Evolutionary conservation across 1,140 invertebrate species (phyloP).

Genomic region (Onthophagus taurus): DNA sequence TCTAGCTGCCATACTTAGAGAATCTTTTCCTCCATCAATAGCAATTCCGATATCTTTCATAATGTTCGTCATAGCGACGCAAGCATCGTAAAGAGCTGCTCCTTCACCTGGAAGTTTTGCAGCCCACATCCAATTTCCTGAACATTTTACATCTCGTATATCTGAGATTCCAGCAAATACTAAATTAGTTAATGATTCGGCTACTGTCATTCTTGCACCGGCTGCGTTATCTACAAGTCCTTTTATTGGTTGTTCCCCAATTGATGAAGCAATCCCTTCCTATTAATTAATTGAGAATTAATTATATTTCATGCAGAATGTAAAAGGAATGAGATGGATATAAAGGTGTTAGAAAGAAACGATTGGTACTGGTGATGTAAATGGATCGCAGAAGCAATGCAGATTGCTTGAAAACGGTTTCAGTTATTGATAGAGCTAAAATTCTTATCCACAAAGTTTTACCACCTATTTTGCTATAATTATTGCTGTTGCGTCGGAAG

Average conservation of each 20-base stretch:
- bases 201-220: constrained; percentile 88
- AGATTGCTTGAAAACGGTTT: too few species aligned
- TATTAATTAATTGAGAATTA: too few species aligned
- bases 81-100: constrained; percentile 75
- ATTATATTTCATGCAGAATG: too few species aligned
- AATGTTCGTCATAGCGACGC: constrained; percentile 74
- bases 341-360: too few species aligned
- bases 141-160: constrained; percentile 89
- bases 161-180: constrained; percentile 84
- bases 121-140: constrained; percentile 99
- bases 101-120: constrained; percentile 91
- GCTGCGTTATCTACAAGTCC: constrained; percentile 69
- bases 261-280: constrained; percentile 84
- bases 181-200: constrained; percentile 90
- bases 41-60: constrained; percentile 85
- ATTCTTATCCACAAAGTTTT: too few species aligned
- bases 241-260: constrained; percentile 96
- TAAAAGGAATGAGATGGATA: too few species aligned
- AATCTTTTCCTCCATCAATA: constrained; percentile 97
- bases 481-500: too few species aligned
- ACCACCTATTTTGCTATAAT: too few species aligned
- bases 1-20: constrained; percentile 91
- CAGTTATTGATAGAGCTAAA: too few species aligned
- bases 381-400: too few species aligned
- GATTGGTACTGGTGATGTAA: too few species aligned